These are phyloP conservation scores for Perithous albicinctus DNA, from an alignment of 2,888 invertebrate genomes.

Conservation along the genomic window DNA sequence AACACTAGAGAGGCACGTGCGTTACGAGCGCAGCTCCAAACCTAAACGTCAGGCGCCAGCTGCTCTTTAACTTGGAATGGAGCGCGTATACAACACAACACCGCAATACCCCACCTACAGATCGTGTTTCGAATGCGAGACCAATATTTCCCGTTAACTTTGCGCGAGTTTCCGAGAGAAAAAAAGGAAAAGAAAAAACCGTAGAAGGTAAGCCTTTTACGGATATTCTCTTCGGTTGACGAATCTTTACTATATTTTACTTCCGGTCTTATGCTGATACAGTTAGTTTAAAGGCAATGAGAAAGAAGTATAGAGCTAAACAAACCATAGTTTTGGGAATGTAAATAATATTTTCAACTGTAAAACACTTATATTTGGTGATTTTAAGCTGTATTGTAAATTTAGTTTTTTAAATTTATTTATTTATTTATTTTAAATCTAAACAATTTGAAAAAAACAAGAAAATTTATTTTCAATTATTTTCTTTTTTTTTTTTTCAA, in stretches of 20 bases:
- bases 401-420: too few species aligned
- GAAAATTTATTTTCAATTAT: too few species aligned
- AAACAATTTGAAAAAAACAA: too few species aligned
- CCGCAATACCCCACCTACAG: not conserved
- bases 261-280: not conserved
- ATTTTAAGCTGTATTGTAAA: too few species aligned
- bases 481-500: too few species aligned
- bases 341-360: too few species aligned
- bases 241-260: not conserved
- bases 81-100: slow-evolving; percentile 16
- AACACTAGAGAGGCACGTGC: slow-evolving; percentile 25
- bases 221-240: not conserved
- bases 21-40: slow-evolving; percentile 38
- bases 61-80: slow-evolving; percentile 39
- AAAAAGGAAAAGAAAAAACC: too few species aligned
- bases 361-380: too few species aligned
- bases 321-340: too few species aligned
- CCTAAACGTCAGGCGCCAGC: slow-evolving; percentile 55
- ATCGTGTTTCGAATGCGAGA: slow-evolving; percentile 50
- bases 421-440: too few species aligned
- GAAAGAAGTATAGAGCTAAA: not conserved
- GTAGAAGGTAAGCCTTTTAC: not conserved
- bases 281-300: not conserved
- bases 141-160: slow-evolving; percentile 43
- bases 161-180: slow-evolving; percentile 1